phyloP scores from a whole-genome alignment of 1,140 invertebrate genomes.

The Brevipalpus yothersi region DNA sequence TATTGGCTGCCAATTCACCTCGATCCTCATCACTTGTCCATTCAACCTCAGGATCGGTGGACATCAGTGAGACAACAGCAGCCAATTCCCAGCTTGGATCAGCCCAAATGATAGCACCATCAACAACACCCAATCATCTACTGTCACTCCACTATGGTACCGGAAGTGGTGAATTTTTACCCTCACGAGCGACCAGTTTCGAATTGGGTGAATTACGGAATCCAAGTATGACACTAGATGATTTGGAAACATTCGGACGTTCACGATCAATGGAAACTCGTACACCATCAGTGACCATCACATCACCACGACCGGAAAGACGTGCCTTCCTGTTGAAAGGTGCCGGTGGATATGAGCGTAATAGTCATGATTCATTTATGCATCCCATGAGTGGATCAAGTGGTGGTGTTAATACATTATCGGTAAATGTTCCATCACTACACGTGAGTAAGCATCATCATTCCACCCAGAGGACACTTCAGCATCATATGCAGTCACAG shows the following conservation, averaged over 20 bases:
- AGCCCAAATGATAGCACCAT: not conserved
- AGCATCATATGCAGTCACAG: too few species aligned
- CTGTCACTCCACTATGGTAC: not conserved
- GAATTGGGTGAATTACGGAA: constrained; percentile 13
- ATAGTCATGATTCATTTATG: not conserved
- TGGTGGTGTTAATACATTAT: not conserved
- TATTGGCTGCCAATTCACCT: constrained; percentile 13
- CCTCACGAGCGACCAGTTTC: constrained; percentile 11
- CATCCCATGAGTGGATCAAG: not conserved
- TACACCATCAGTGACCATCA: constrained; percentile 9
- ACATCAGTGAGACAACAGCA: constrained; percentile 15
- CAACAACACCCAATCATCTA: not conserved
- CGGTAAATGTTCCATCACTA: constrained; percentile 3
- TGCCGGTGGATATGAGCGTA: not conserved
- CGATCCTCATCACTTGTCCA: constrained; percentile 18
- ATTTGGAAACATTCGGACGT: constrained; percentile 9
- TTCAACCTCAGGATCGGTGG: constrained; percentile 18
- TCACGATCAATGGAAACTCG: constrained; percentile 13
- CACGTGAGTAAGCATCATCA: not conserved
- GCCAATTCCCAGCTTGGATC: not conserved
- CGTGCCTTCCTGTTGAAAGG: constrained; percentile 14
- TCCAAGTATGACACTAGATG: constrained; percentile 11
- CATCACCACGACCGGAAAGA: constrained; percentile 15
- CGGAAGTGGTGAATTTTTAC: constrained; percentile 1
- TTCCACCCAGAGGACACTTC: not conserved